phyloP scores from a whole-genome alignment of 1,140 invertebrate species.

The Cydia pomonella region DNA sequence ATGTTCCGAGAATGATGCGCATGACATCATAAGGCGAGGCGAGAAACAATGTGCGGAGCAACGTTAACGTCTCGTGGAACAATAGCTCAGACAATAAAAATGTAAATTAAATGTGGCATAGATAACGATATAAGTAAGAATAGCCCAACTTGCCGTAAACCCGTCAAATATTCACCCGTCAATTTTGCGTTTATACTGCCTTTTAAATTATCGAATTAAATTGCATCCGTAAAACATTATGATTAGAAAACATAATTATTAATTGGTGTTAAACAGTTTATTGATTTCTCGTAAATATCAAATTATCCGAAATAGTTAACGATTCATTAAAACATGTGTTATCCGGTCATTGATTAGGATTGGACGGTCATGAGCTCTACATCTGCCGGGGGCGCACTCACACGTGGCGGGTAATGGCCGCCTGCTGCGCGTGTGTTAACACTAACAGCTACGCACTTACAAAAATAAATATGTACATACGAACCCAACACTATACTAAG shows the following conservation, averaged over 20 bases:
- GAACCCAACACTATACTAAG: slow-evolving; percentile 32
- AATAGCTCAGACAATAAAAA: slow-evolving; percentile 57
- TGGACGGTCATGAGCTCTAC: slow-evolving; percentile 44
- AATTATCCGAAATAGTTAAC: slow-evolving; percentile 36
- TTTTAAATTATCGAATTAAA: background rate
- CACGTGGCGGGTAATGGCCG: slow-evolving; percentile 60
- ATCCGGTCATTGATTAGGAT: slow-evolving; percentile 42
- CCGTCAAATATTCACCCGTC: background rate
- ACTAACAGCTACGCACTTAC: slow-evolving; percentile 41
- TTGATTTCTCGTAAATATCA: background rate
- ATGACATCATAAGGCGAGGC: slow-evolving; percentile 56
- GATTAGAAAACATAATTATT: background rate
- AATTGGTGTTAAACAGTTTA: background rate
- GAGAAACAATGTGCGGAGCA: slow-evolving; percentile 55
- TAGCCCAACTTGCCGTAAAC: slow-evolving; percentile 33
- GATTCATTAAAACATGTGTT: slow-evolving; percentile 52
- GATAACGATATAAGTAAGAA: slow-evolving; percentile 45
- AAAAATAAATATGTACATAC: slow-evolving; percentile 40
- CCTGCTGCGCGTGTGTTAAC: slow-evolving; percentile 47
- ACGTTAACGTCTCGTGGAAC: slow-evolving; percentile 52
- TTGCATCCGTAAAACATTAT: background rate
- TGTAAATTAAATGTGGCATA: slow-evolving; percentile 49
- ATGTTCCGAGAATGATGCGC: slow-evolving; percentile 54
- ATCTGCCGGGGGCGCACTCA: slow-evolving; percentile 58
- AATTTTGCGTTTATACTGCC: background rate